Evolutionary conservation across 2,797 vertebrate genomes (phyloP).

Genomic region (Manis crassicaudata): DNA sequence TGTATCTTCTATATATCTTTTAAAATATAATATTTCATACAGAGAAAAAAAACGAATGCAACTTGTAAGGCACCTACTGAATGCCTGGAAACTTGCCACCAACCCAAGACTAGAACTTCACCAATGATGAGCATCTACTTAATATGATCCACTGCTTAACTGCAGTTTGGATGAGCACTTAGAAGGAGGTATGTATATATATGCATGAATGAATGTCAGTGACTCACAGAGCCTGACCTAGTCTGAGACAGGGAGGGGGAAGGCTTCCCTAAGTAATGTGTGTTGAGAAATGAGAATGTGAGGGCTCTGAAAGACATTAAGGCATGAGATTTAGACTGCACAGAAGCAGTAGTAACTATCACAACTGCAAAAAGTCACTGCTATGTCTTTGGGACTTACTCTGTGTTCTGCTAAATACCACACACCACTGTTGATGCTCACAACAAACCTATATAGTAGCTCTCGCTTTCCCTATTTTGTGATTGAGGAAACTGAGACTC

Average conservation of each 20-base stretch:
- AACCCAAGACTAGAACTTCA: background rate
- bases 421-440: background rate
- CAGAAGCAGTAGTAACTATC: background rate
- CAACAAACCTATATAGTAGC: background rate
- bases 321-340: background rate
- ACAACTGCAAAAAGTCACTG: background rate
- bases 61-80: background rate
- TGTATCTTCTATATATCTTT: background rate
- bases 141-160: background rate
- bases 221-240: background rate
- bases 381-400: background rate
- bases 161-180: background rate
- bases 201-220: background rate
- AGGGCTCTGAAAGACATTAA: background rate
- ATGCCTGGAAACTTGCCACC: background rate
- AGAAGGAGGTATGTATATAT: background rate
- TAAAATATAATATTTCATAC: background rate
- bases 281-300: background rate
- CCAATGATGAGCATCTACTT: background rate
- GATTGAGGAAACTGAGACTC: slow-evolving; percentile 47
- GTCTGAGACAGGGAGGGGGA: background rate
- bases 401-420: background rate
- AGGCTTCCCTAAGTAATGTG: background rate
- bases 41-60: background rate
- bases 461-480: background rate